Percentiles rank a stretch among this genome's conserved stretches.
Conservation (phyloP, 2,113 vertebrate species). For the Epinephelus fuscoguttatus region DNA sequence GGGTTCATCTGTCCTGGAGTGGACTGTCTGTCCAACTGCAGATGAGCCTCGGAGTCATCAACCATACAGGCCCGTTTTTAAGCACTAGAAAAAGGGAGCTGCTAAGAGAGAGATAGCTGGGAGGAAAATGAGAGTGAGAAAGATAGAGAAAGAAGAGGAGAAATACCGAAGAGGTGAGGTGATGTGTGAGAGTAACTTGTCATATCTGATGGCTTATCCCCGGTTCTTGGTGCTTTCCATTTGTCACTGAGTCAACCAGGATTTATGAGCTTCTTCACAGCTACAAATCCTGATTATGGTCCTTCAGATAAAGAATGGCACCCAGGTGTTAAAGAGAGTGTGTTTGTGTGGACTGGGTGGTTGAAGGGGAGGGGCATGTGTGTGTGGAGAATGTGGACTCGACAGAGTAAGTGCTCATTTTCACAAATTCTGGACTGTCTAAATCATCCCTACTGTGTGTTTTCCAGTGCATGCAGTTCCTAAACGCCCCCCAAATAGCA, state of each 20-base stretch:
- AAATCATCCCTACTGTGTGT: not conserved
- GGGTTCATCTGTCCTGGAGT: conserved; percentile 48
- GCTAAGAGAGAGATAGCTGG: conserved; percentile 7
- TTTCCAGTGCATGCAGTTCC: too few species aligned
- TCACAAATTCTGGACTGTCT: not conserved
- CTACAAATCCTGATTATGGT: conserved; percentile 70
- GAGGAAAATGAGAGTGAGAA: conserved; percentile 18
- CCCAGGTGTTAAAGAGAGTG: conserved; percentile 27
- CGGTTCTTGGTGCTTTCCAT: conserved; percentile 41
- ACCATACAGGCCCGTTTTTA: conserved; percentile 16
- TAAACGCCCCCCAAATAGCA: too few species aligned
- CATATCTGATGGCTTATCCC: conserved; percentile 65
- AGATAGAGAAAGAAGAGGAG: conserved; percentile 20
- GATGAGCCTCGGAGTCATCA: conserved; percentile 24
- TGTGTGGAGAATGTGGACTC: conserved; percentile 1
- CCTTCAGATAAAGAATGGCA: conserved; percentile 52
- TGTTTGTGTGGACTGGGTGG: conserved; percentile 31
- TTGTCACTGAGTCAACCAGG: conserved; percentile 70
- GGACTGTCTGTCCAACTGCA: conserved; percentile 14
- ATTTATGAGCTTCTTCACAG: conserved; percentile 59
- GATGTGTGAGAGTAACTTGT: conserved; percentile 65
- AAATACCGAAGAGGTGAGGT: conserved; percentile 36
- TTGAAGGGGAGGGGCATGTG: conserved; percentile 6
- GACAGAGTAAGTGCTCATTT: not conserved
- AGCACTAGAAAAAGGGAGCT: conserved; percentile 1